phyloP scores from a whole-genome alignment of 2,888 invertebrate species.

The Elmis aenea region DNA sequence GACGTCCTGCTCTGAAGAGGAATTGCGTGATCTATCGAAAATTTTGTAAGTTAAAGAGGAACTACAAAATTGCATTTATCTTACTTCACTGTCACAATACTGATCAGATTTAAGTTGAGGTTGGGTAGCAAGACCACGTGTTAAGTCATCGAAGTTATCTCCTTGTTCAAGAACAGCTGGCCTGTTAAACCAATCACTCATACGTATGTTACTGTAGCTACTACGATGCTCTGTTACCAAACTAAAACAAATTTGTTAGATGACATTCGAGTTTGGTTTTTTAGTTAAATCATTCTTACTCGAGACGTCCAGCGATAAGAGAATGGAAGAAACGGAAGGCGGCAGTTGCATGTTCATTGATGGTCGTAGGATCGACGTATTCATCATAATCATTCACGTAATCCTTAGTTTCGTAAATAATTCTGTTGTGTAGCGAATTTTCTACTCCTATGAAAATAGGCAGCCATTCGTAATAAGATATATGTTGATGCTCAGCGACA shows the following conservation, averaged over 20 bases:
- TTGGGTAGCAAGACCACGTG: slow-evolving; percentile 72
- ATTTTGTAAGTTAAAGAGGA: not conserved
- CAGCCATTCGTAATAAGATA: slow-evolving; percentile 73
- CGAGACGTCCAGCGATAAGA: slow-evolving; percentile 62
- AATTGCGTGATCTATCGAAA: slow-evolving; percentile 56
- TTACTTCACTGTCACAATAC: slow-evolving; percentile 70
- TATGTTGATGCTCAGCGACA: slow-evolving; percentile 66
- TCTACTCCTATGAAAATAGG: slow-evolving; percentile 65
- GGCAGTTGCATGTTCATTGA: slow-evolving; percentile 67
- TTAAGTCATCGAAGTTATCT: slow-evolving; percentile 65
- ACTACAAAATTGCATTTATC: slow-evolving; percentile 24
- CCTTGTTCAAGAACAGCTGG: slow-evolving; percentile 61
- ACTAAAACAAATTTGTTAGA: slow-evolving; percentile 40
- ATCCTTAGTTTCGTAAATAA: slow-evolving; percentile 55
- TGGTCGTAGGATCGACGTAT: slow-evolving; percentile 57
- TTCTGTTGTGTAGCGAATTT: slow-evolving; percentile 59
- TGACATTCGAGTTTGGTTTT: not conserved
- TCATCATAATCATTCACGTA: slow-evolving; percentile 66
- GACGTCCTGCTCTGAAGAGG: slow-evolving; percentile 62
- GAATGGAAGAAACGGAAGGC: slow-evolving; percentile 73
- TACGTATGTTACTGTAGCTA: slow-evolving; percentile 53
- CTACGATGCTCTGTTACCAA: slow-evolving; percentile 56
- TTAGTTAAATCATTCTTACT: slow-evolving; percentile 54
- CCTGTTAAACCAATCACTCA: slow-evolving; percentile 68
- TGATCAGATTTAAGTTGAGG: slow-evolving; percentile 72